Evolutionary conservation across 1,140 invertebrate genomes (phyloP).

Genomic region (Drosophila rufa): DNA sequence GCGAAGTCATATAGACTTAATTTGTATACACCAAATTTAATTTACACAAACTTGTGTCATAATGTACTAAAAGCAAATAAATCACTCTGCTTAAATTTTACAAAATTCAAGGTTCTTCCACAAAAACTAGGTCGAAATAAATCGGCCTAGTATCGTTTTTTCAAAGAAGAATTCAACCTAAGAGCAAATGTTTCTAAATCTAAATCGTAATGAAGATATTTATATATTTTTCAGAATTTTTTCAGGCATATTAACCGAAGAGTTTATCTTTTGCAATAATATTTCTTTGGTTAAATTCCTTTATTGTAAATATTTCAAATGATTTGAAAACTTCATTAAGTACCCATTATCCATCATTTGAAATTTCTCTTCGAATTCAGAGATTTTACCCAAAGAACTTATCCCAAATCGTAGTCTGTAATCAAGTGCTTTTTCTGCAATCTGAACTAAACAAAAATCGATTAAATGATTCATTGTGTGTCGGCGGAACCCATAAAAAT

Average conservation of each 20-base stretch:
- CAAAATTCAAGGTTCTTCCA: background rate
- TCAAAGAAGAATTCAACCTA: too few relatives aligned
- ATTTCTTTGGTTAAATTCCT: background rate
- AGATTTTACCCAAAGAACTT: background rate
- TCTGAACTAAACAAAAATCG: constrained; percentile 12
- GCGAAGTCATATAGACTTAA: too few relatives aligned
- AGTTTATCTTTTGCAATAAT: too few relatives aligned
- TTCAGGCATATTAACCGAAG: too few relatives aligned
- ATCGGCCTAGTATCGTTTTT: too few relatives aligned
- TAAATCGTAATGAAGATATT: too few relatives aligned
- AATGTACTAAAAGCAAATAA: too few relatives aligned
- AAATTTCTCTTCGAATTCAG: background rate
- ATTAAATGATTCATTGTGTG: constrained; percentile 43
- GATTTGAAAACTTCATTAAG: background rate
- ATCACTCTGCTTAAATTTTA: background rate
- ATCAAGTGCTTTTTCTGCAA: constrained; percentile 13
- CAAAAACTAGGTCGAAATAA: background rate
- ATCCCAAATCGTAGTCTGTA: background rate
- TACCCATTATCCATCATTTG: background rate
- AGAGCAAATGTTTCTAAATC: too few relatives aligned
- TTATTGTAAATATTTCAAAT: background rate
- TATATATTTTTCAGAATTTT: too few relatives aligned
- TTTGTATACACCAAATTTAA: background rate
- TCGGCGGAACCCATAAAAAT: constrained; percentile 26
- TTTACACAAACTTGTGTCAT: background rate